Evolutionary conservation across 2,888 invertebrate species (phyloP).

Genomic region (Steinernema hermaphroditum): DNA sequence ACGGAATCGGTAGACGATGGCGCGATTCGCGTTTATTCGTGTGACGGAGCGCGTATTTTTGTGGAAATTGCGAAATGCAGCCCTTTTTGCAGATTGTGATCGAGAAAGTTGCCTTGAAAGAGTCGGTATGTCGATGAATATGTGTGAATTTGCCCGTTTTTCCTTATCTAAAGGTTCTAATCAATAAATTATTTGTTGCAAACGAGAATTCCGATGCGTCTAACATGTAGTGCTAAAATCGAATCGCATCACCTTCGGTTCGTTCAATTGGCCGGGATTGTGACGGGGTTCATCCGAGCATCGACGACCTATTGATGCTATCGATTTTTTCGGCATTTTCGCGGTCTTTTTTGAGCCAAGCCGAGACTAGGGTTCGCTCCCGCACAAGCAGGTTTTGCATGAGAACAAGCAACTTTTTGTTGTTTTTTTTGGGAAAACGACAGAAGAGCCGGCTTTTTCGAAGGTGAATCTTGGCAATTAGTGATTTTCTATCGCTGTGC

Average conservation of each 20-base stretch:
- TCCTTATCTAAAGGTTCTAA: too few species aligned
- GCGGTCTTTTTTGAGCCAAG: slow-evolving; percentile 18
- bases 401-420: slow-evolving; percentile 20
- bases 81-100: not conserved
- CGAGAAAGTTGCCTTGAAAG: not conserved
- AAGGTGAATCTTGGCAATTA: too few species aligned
- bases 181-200: too few species aligned
- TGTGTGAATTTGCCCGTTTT: not conserved
- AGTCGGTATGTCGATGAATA: not conserved
- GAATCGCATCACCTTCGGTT: too few species aligned
- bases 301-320: not conserved
- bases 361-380: too few species aligned
- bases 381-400: slow-evolving; percentile 6
- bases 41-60: slow-evolving; percentile 22
- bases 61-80: not conserved
- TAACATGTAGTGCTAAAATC: not conserved
- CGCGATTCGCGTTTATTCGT: not conserved
- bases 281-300: not conserved
- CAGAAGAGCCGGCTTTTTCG: too few species aligned
- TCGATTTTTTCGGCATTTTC: slow-evolving; percentile 28
- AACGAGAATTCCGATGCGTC: not conserved
- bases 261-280: too few species aligned
- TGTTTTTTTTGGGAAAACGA: not conserved
- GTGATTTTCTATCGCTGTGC: too few species aligned
- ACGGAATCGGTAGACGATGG: not conserved